phyloP scores from a whole-genome alignment of 2,888 invertebrate species.

The Emmelina monodactyla region DNA sequence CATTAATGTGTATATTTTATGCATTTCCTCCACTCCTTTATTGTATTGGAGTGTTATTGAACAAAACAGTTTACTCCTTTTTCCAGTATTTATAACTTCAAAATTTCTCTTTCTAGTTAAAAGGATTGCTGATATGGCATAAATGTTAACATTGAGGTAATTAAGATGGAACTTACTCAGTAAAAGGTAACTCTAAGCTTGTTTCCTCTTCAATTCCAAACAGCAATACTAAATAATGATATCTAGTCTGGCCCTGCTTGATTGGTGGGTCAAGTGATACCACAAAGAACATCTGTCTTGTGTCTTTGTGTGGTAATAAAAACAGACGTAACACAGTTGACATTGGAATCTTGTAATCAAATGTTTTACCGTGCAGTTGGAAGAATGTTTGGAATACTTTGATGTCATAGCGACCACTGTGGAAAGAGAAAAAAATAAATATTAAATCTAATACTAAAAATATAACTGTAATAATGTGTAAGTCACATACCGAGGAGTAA shows the following conservation, averaged over 20 bases:
- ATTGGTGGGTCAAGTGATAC: slow-evolving; percentile 98
- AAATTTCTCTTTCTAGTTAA: no score
- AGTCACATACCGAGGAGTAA: slow-evolving; percentile 85
- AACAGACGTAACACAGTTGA: slow-evolving; percentile 94
- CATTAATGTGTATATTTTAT: no score
- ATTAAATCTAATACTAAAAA: not conserved
- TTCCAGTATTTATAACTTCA: no score
- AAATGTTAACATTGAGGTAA: not conserved
- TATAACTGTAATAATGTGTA: not conserved
- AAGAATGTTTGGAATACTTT: slow-evolving; percentile 82
- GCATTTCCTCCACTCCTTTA: no score
- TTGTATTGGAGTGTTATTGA: no score
- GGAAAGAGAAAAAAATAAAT: slow-evolving; percentile 3
- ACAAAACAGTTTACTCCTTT: no score
- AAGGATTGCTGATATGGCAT: not conserved
- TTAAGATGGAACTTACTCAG: slow-evolving; percentile 73
- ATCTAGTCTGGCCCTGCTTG: slow-evolving; percentile 98
- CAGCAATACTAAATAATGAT: slow-evolving; percentile 93
- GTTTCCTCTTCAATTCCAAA: slow-evolving; percentile 96
- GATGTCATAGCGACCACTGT: slow-evolving; percentile 96
- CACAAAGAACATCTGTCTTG: slow-evolving; percentile 98
- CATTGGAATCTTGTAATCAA: slow-evolving; percentile 99
- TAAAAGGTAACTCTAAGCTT: slow-evolving; percentile 87
- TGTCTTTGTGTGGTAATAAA: slow-evolving; percentile 95
- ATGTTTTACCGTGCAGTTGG: slow-evolving; percentile 92